phyloP scores from a whole-genome alignment of 2,113 vertebrate species.

The Natator depressus region DNA sequence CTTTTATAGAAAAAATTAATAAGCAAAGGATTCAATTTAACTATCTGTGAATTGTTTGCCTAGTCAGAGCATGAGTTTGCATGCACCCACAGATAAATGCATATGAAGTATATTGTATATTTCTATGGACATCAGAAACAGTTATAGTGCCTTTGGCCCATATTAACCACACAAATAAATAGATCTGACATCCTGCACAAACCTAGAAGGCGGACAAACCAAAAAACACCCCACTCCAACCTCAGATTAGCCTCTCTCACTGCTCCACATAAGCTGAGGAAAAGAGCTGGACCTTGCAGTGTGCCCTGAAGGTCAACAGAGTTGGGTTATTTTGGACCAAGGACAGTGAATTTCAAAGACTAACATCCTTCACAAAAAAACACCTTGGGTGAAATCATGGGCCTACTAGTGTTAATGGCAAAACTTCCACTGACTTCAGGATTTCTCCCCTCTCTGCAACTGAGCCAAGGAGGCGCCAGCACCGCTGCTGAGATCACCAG shows the following conservation, averaged over 20 bases:
- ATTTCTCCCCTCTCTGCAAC: not conserved
- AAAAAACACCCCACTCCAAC: not conserved
- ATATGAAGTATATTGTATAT: not conserved
- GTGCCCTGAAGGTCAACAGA: not conserved
- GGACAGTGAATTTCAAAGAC: rapidly evolving
- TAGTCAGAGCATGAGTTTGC: too few relatives aligned
- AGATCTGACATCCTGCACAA: not conserved
- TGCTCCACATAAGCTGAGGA: not conserved
- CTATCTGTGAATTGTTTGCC: not conserved
- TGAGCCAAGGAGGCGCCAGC: not conserved
- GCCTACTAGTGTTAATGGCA: not conserved
- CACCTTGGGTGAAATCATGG: not conserved
- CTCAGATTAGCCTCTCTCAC: not conserved
- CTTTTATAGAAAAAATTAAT: not conserved
- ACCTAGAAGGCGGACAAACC: not conserved
- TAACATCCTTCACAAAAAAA: not conserved
- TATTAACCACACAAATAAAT: not conserved
- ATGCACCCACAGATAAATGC: too few relatives aligned
- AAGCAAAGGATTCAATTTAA: not conserved
- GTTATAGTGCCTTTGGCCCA: not conserved
- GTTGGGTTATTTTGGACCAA: not conserved
- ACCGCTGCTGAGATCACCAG: not conserved
- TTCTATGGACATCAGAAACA: not conserved
- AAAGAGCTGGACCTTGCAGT: not conserved
- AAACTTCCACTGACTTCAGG: not conserved